Conservation (phyloP, 2,797 vertebrate species). For the Scleropages formosus region DNA sequence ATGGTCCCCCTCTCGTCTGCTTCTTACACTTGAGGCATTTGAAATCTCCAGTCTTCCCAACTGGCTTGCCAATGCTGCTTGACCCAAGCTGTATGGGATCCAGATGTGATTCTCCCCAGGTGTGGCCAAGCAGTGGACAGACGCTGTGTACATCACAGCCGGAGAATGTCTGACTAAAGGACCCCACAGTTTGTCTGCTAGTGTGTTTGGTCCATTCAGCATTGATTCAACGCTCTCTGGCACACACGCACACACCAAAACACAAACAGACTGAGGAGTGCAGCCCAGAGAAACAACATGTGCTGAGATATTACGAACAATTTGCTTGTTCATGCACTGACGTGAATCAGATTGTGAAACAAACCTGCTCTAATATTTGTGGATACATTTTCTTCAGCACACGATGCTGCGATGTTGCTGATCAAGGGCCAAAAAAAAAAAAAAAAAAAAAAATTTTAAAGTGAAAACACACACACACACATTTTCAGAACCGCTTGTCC, state of each 20-base stretch:
- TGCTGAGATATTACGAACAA: background rate
- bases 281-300: background rate
- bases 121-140: conserved; percentile 35
- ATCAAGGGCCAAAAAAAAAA: background rate
- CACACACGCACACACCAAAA: background rate
- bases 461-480: too few relatives aligned
- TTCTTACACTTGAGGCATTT: background rate
- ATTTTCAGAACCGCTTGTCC: too few relatives aligned
- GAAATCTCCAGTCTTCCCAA: conserved; percentile 28
- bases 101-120: conserved; percentile 50
- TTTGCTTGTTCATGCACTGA: background rate
- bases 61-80: conserved; percentile 44
- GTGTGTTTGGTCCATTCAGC: conserved; percentile 35
- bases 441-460: too few relatives aligned
- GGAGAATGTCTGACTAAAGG: conserved; percentile 54
- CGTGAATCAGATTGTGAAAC: background rate
- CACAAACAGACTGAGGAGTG: background rate
- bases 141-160: conserved; percentile 41
- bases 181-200: conserved; percentile 43
- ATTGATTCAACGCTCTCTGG: background rate
- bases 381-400: background rate
- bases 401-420: background rate
- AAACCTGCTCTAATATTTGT: background rate
- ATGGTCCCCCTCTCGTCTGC: background rate
- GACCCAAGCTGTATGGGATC: conserved; percentile 36